Conservation (phyloP, 2,888 invertebrate species). For the Apeira syringaria region DNA sequence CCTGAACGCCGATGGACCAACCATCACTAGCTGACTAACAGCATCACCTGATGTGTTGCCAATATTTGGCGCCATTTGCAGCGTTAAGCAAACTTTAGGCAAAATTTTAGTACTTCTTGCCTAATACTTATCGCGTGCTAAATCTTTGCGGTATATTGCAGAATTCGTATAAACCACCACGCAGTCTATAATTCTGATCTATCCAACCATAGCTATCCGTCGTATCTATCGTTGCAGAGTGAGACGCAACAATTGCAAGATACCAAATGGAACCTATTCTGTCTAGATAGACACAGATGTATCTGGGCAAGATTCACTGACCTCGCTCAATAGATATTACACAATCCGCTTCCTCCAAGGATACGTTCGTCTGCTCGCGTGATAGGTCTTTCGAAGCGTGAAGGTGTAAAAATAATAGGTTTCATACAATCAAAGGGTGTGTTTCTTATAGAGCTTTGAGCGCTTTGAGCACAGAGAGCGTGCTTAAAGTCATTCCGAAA, state of each 20-base stretch:
- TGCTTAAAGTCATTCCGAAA: no score
- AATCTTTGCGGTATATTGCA: background rate
- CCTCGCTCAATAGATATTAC: conserved; percentile 62
- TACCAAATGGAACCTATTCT: conserved; percentile 37
- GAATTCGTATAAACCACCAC: background rate
- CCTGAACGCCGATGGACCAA: no score
- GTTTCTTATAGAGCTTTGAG: no score
- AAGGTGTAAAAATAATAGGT: background rate
- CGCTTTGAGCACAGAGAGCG: no score
- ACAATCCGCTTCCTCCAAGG: conserved; percentile 53
- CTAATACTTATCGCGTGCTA: background rate
- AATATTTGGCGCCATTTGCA: no score
- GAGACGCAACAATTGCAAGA: conserved; percentile 28
- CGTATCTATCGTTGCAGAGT: conserved; percentile 16
- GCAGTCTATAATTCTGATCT: conserved; percentile 1
- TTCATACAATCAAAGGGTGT: no score
- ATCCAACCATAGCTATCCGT: background rate
- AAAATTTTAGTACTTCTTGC: background rate
- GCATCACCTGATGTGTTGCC: no score
- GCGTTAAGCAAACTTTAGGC: no score
- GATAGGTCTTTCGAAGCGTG: conserved; percentile 3
- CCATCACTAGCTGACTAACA: no score
- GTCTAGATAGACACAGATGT: no score
- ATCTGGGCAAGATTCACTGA: conserved; percentile 63
- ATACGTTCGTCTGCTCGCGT: conserved; percentile 6